Evolutionary conservation across 2,113 vertebrate species (phyloP), one percentile per base, ranked within the genome.

Genomic region (Oreochromis tanganicae): DNA sequence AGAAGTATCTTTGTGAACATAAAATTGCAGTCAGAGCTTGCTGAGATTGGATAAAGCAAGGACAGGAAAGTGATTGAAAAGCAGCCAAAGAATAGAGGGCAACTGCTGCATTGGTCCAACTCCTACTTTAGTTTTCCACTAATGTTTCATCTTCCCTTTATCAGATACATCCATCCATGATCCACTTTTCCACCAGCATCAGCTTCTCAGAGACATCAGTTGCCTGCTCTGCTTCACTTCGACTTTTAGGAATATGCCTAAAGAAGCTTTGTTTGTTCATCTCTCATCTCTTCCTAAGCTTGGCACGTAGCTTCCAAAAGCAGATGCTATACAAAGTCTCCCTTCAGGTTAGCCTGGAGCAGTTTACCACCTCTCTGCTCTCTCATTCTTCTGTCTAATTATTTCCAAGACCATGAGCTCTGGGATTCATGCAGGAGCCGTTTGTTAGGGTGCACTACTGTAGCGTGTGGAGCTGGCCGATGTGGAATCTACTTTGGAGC

Each of bases 361-460:
- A 90, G 3, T 92, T 91, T 89, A 81, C 85, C 90, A 66, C 87
- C 85, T 73, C 86, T 84, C 52, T 14, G 3, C 68, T 81, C 85
- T 50, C 83, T 87, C 73, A 84, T 92, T 89, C 66, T 87, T 86
- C 91, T 81, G 81, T 89, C 90, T 93, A 92, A 94, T 95, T 93
- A 95, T 90, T 81, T 93, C 88, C 32, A 56, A 84, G 83, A 87
- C 24, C 2, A 80, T 54, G 61, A 80, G 86, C 90, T 91, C 81
- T 83, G 83, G 90, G 87, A 89, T 85, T 86, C 87, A 91, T 80
- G 66, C 52, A 66, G 87, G 79, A 85, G 61, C 84, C 48, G 12
- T 87, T 92, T 86, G 85, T 68, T 50, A 87, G 48, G 85, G 75
- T 88, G 59, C 87, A 84, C 89, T 82, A 59, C 41, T 61, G 84